A percentile compares a stretch with the other conserved stretches of the same genome.
phyloP scores from a whole-genome alignment of 2,113 vertebrate genomes.

The Hippolais icterina region DNA sequence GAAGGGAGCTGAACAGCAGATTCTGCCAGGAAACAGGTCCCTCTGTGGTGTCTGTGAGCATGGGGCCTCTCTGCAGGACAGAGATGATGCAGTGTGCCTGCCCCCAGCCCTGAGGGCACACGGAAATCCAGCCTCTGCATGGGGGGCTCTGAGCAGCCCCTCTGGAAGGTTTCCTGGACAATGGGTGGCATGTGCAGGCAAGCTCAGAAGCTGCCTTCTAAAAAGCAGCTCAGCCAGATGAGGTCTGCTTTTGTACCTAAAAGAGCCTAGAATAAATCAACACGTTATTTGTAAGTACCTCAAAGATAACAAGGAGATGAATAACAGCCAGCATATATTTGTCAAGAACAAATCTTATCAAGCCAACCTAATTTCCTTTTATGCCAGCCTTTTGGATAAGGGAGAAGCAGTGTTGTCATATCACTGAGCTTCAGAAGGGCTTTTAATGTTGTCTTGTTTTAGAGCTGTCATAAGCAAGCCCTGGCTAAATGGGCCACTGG shows the following conservation, averaged over 20 bases:
- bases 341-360: constrained; percentile 40
- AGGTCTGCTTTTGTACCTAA: not conserved
- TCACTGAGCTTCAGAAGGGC: not conserved
- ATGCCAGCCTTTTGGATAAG: not conserved
- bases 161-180: not conserved
- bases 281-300: not conserved
- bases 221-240: not conserved
- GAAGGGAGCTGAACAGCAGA: not conserved
- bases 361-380: constrained; percentile 52
- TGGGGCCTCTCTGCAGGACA: not conserved
- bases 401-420: not conserved
- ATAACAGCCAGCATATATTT: constrained; percentile 20
- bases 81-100: not conserved
- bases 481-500: not conserved
- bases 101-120: not conserved
- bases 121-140: not conserved
- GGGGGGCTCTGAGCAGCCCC: not conserved
- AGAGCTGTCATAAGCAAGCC: not conserved
- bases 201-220: not conserved
- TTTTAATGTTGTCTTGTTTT: not conserved
- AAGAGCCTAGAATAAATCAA: constrained; percentile 35
- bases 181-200: not conserved
- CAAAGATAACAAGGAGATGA: constrained; percentile 22
- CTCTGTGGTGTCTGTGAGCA: not conserved
- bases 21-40: not conserved